phyloP scores from a whole-genome alignment of 1,140 invertebrate genomes.

The Heliothis subflexa region DNA sequence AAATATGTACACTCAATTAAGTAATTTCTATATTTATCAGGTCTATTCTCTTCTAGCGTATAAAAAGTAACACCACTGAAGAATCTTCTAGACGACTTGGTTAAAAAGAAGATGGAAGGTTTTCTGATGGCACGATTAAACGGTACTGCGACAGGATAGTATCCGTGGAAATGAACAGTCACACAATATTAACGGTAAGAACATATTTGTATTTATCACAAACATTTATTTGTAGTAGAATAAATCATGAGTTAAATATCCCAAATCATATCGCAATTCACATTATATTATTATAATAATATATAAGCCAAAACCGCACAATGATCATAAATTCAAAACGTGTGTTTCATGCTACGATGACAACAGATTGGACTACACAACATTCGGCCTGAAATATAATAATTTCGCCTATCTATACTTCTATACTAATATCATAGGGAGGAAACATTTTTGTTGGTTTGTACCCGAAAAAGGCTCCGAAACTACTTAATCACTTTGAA shows the following conservation, averaged over 20 bases:
- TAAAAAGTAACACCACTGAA: no score
- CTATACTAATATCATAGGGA: not conserved
- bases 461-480: no score
- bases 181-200: not conserved
- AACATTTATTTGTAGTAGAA: not conserved
- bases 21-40: no score
- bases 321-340: conserved; percentile 34
- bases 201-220: not conserved
- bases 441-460: no score
- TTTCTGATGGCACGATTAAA: no score
- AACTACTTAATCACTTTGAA: no score
- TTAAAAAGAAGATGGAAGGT: no score
- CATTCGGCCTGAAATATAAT: conserved; percentile 10
- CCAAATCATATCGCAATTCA: conserved; percentile 4
- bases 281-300: conserved; percentile 18
- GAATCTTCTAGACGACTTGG: no score
- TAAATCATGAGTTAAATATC: conserved; percentile 22
- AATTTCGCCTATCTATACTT: conserved; percentile 2
- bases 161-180: not conserved
- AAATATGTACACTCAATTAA: no score
- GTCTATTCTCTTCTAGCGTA: no score
- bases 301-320: conserved; percentile 21
- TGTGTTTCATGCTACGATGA: conserved; percentile 33
- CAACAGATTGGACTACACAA: conserved; percentile 28
- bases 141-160: no score